Base-by-base conservation (phyloP, 2,797 vertebrate species). In the Echeneis naucrates region DNA sequence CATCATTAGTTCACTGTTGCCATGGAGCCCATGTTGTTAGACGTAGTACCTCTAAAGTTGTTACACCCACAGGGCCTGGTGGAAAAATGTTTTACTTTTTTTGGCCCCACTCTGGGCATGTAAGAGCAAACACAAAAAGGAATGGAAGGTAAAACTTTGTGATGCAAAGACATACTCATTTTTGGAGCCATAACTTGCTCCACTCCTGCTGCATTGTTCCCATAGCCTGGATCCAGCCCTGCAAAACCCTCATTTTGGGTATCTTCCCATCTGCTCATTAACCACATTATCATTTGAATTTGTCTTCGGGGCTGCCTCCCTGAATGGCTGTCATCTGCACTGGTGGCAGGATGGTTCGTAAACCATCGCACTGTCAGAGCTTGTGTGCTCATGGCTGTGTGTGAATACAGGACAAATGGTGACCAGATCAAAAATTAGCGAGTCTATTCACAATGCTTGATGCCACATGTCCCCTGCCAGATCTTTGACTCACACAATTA, bases 1-100 rank as follows among this genome's bases (percentile, higher is more conserved):
- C 78, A 79, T 86, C 81, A 89, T 88, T 86, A 88, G 77, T 16
- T 53, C 63, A 13, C 71, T 47, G 88, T 87, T 89, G 78, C 84
- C 88, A 86, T 85, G 87, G 84, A 65, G 77, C 68, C 55, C 1
- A 5, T 58, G 52, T 71, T 68, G 69, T 78, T 83, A 71, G 82
- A 88, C 84, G 75, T 47, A 77, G 50, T 73, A 47, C 50, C 75
- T 53, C 59, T 53, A 24, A 68, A 14, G 47, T 40, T 65, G 77
- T 63, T 72, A 59, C 51, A 80, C 73, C 52, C 12, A 3, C 26
- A 65, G 48, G 67, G 68, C 57, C 38, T 2, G n/a, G 45, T n/a
- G 52, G 72, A 82, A 81, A 77, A 74, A 68, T 63, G 75, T 35
- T 32, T 74, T 72, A 76, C 66, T 68, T 67, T 76, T 68, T 68